Base-by-base conservation (phyloP, 2,113 vertebrate species). In the Sapayoa aenigma region DNA sequence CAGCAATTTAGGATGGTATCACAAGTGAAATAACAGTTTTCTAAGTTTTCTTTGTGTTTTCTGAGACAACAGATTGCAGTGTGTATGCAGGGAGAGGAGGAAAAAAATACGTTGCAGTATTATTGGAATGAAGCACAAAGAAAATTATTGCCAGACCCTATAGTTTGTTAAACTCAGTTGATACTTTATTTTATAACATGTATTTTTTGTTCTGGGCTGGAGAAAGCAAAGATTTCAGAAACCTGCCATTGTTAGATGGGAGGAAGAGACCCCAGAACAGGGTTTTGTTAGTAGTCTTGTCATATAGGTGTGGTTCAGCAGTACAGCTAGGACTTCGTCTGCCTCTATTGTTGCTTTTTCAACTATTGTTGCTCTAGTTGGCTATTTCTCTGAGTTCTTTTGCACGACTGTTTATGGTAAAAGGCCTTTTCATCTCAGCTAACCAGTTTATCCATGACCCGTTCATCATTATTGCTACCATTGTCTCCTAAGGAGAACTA, bases 281-380 rank as follows among this genome's bases (percentile, higher is more conserved):
- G 72, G 95, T 85, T 39, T 37, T 81, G 72, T 33, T 85, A 90
- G 60, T 87, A 87, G 95, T 84, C 75, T 96, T 86, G 96, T 31
- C 63, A n/a, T 87, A 69, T 96, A 94, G 97, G 96, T 97, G 91
- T 86, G 96, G 96, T 93, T 97, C 94, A 85, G 96, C 97, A 60
- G 33, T 81, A 93, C 55, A 56, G 83, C 95, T 62, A 83, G 56
- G 56, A 85, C 91, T 67, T 60, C 83, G 6, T 79, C 93, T 91
- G 42, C 59, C 75, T 91, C 96, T 96, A 95, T 97, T 98, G 97
- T 97, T 96, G 89, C 79, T 88, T 92, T 46, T 58, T 84, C 77
- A 25, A 63, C 73, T 56, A 23, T 84, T 93, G 67, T 80, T 89
- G 78, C 63, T 87, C 50, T 56, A 28, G 53, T n/a, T 84, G 46